A percentile compares a stretch with the other conserved stretches of the same genome.
phyloP scores from a whole-genome alignment of 2,888 invertebrate species.

The Tholera decimalis region DNA sequence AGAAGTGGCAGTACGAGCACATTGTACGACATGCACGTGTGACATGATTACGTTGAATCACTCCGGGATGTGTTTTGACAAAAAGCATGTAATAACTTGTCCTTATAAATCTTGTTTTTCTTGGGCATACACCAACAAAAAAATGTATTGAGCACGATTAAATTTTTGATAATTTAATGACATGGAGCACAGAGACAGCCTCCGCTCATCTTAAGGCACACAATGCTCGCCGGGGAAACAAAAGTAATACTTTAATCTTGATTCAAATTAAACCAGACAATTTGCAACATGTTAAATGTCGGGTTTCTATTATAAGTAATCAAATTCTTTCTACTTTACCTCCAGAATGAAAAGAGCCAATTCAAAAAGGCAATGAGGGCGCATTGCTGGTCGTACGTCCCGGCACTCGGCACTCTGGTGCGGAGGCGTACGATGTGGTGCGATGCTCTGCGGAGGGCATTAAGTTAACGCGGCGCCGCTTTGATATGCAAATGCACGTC shows the following conservation, averaged over 20 bases:
- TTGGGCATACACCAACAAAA: too few species aligned
- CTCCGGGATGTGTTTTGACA: slow-evolving; percentile 17
- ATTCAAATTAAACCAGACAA: background rate
- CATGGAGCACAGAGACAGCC: slow-evolving; percentile 6
- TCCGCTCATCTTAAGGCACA: slow-evolving; percentile 1
- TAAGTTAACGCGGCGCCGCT: slow-evolving; percentile 56
- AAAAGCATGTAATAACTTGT: slow-evolving; percentile 30
- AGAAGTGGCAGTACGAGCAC: slow-evolving; percentile 35
- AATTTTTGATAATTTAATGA: too few species aligned
- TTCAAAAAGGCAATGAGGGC: background rate
- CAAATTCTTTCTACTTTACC: too few species aligned
- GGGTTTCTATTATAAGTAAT: background rate
- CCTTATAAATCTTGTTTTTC: slow-evolving; percentile 39
- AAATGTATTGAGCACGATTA: too few species aligned
- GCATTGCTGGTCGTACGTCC: background rate
- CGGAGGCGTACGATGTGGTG: background rate
- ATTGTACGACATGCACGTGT: slow-evolving; percentile 17
- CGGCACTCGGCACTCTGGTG: background rate
- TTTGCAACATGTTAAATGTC: background rate
- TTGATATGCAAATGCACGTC: slow-evolving; percentile 62
- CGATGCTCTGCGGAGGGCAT: slow-evolving; percentile 38
- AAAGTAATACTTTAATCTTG: background rate
- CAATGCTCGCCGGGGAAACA: slow-evolving; percentile 11
- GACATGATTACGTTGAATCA: slow-evolving; percentile 5
- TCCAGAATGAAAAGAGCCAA: too few species aligned